A percentile compares a stretch with the other conserved stretches of the same genome.
Evolutionary conservation across 2,797 vertebrate species (phyloP).

Genomic region (Argya squamiceps): DNA sequence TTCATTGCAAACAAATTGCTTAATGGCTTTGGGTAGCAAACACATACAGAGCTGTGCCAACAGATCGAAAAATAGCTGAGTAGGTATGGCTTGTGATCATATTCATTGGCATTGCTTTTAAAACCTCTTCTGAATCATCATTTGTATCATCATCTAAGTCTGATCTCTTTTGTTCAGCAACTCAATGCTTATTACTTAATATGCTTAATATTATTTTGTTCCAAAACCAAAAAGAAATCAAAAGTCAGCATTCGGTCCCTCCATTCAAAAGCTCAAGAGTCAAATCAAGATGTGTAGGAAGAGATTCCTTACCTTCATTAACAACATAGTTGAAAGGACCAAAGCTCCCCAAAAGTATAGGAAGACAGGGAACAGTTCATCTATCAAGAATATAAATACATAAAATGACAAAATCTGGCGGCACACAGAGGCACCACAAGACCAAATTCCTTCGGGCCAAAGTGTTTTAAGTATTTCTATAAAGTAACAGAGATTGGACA

Average conservation of each 20-base stretch:
- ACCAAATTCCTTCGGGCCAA: constrained; percentile 12
- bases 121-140: constrained; percentile 4
- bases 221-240: background rate
- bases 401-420: constrained; percentile 27
- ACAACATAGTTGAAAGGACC: background rate
- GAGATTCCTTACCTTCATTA: background rate
- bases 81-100: background rate
- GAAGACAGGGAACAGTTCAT: background rate
- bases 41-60: background rate
- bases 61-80: background rate
- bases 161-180: background rate
- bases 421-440: background rate
- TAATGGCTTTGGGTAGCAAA: constrained; percentile 29
- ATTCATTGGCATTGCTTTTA: constrained; percentile 9
- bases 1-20: background rate
- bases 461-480: constrained; percentile 20
- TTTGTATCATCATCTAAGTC: background rate
- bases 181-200: background rate
- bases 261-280: background rate
- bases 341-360: background rate
- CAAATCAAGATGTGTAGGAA: background rate
- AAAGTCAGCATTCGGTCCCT: background rate
- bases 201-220: too few relatives aligned
- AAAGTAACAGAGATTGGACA: constrained; percentile 39
- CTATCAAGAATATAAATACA: background rate